Evolutionary conservation across 2,888 invertebrate genomes (phyloP).

Genomic region (Xylota segnis): DNA sequence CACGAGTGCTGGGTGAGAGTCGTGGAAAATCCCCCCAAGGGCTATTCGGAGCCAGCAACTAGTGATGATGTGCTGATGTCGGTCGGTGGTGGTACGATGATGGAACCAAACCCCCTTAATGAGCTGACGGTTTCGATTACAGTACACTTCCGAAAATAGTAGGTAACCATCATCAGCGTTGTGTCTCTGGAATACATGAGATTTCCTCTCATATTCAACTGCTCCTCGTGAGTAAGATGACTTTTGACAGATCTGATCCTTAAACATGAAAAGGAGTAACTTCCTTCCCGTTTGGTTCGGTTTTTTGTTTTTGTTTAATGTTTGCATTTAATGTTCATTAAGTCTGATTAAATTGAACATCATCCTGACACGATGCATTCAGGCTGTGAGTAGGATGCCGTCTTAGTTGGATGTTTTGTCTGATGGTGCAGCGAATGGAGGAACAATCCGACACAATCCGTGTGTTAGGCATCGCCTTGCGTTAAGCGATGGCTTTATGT

Average conservation of each 20-base stretch:
- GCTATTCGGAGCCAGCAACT: constrained; percentile 52
- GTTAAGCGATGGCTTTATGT: constrained; percentile 24
- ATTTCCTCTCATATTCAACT: background rate
- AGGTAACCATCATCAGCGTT: background rate
- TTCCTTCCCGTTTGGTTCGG: background rate
- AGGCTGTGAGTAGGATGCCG: constrained; percentile 26
- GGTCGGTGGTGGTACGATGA: constrained; percentile 23
- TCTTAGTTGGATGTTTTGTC: constrained; percentile 12
- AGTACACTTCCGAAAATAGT: constrained; percentile 15
- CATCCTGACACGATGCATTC: constrained; percentile 41
- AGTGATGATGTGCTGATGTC: constrained; percentile 42
- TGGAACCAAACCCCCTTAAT: constrained; percentile 45
- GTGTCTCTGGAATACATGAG: background rate
- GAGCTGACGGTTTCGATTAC: constrained; percentile 42
- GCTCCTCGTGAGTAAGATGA: constrained; percentile 28
- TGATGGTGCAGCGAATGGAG: constrained; percentile 15
- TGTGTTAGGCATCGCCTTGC: constrained; percentile 20
- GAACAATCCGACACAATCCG: constrained; percentile 33
- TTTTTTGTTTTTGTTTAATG: constrained; percentile 6
- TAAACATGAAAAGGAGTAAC: constrained; percentile 9
- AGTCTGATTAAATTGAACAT: constrained; percentile 57
- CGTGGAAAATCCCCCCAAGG: constrained; percentile 42
- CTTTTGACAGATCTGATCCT: constrained; percentile 36
- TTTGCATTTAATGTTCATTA: constrained; percentile 52
- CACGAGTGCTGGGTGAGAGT: constrained; percentile 9